phyloP scores from a whole-genome alignment of 2,888 invertebrate species.

The Thereva unica region DNA sequence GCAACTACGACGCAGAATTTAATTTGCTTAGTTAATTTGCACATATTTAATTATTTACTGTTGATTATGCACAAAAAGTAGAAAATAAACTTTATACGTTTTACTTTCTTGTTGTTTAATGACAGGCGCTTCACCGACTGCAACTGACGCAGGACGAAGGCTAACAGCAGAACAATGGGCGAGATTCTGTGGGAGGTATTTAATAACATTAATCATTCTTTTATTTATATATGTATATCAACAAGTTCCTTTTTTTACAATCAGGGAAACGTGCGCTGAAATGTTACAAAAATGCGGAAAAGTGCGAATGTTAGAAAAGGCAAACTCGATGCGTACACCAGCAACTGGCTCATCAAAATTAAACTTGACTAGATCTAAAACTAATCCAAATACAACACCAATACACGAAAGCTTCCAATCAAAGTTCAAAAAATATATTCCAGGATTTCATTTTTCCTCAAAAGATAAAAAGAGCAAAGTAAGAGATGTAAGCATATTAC shows the following conservation, averaged over 20 bases:
- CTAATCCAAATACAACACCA: slow-evolving; percentile 36
- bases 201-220: background rate
- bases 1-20: too few species aligned
- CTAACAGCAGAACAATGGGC: slow-evolving; percentile 77
- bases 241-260: slow-evolving; percentile 8
- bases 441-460: slow-evolving; percentile 37
- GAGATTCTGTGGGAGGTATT: slow-evolving; percentile 67
- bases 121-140: slow-evolving; percentile 70
- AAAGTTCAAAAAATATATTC: slow-evolving; percentile 43
- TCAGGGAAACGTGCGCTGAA: slow-evolving; percentile 66
- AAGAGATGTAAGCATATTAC: too few species aligned
- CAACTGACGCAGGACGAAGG: slow-evolving; percentile 69
- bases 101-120: slow-evolving; percentile 38
- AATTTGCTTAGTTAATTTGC: too few species aligned
- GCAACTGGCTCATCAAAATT: slow-evolving; percentile 20
- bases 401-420: slow-evolving; percentile 40
- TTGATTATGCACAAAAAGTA: background rate
- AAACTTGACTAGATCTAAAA: slow-evolving; percentile 38
- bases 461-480: slow-evolving; percentile 36
- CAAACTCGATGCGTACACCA: slow-evolving; percentile 8
- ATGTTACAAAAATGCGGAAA: slow-evolving; percentile 70
- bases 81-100: slow-evolving; percentile 22
- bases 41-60: too few species aligned
- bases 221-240: slow-evolving; percentile 1
- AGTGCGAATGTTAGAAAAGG: slow-evolving; percentile 61